A percentile compares a stretch with the other conserved stretches of the same genome.
phyloP scores from a whole-genome alignment of 2,888 invertebrate genomes.

The Leptogaster cylindrica region DNA sequence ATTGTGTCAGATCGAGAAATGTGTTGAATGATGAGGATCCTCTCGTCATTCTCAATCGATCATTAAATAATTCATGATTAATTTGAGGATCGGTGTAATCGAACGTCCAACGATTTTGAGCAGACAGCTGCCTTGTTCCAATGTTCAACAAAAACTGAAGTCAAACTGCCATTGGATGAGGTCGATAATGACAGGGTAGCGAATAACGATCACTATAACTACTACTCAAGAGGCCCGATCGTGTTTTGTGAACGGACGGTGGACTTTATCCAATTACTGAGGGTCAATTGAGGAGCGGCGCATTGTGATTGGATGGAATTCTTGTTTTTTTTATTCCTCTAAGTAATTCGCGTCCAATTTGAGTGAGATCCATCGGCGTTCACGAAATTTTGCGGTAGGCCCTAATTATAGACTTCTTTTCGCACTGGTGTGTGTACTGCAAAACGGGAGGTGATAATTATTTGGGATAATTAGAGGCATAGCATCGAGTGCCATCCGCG shows the following conservation, averaged over 20 bases:
- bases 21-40: constrained; percentile 16
- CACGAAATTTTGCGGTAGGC: no score
- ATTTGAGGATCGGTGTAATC: constrained; percentile 12
- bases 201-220: constrained; percentile 16
- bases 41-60: constrained; percentile 25
- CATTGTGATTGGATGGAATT: constrained; percentile 11
- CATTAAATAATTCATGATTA: constrained; percentile 36
- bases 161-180: constrained; percentile 17
- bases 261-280: constrained; percentile 15
- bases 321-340: no score
- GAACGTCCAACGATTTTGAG: background rate
- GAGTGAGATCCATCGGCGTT: no score
- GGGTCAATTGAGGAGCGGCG: constrained; percentile 12
- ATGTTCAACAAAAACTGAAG: background rate
- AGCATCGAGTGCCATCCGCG: no score
- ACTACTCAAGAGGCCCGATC: constrained; percentile 30
- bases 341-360: no score
- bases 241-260: background rate
- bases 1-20: constrained; percentile 30
- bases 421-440: no score
- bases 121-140: background rate
- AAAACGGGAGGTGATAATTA: no score
- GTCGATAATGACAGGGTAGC: constrained; percentile 24
- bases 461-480: no score
- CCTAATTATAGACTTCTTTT: no score